These are phyloP conservation scores for Cataglyphis albicans DNA, from an alignment of 2,888 invertebrate species.

Conservation along the genomic window DNA sequence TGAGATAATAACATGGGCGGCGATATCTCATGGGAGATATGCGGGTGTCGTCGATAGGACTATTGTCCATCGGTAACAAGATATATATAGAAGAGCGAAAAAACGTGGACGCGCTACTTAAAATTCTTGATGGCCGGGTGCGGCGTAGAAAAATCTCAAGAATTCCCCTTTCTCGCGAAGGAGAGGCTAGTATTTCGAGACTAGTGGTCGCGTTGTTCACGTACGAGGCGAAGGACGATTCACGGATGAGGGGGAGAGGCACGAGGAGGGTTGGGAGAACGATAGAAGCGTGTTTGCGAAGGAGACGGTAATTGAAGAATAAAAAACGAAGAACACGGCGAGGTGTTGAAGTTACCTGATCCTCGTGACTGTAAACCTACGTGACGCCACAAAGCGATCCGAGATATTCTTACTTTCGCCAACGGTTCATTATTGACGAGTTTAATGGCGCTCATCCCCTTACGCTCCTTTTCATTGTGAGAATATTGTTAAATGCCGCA, in stretches of 20 bases:
- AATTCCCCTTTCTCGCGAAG: conserved; percentile 29
- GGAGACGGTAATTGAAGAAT: conserved; percentile 55
- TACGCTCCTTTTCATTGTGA: conserved; percentile 45
- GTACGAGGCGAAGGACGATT: conserved; percentile 30
- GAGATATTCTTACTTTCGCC: conserved; percentile 53
- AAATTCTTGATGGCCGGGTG: conserved; percentile 47
- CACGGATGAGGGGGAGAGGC: background rate
- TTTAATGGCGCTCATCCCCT: conserved; percentile 40
- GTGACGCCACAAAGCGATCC: conserved; percentile 40
- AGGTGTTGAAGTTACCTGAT: conserved; percentile 58
- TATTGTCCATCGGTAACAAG: conserved; percentile 41
- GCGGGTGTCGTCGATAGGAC: conserved; percentile 34
- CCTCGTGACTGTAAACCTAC: conserved; percentile 51
- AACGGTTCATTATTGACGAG: conserved; percentile 65
- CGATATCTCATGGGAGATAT: conserved; percentile 30
- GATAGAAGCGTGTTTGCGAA: conserved; percentile 18
- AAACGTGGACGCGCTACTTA: conserved; percentile 51
- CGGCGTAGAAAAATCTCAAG: conserved; percentile 48
- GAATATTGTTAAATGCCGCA: conserved; percentile 52
- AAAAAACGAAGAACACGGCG: conserved; percentile 52
- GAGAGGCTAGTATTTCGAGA: conserved; percentile 10
- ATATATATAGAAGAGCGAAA: conserved; percentile 41
- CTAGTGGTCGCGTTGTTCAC: conserved; percentile 23
- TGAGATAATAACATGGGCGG: conserved; percentile 28
- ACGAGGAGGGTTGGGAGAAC: background rate